Conservation (phyloP, 2,888 invertebrate species). For the Endomychus coccineus region DNA sequence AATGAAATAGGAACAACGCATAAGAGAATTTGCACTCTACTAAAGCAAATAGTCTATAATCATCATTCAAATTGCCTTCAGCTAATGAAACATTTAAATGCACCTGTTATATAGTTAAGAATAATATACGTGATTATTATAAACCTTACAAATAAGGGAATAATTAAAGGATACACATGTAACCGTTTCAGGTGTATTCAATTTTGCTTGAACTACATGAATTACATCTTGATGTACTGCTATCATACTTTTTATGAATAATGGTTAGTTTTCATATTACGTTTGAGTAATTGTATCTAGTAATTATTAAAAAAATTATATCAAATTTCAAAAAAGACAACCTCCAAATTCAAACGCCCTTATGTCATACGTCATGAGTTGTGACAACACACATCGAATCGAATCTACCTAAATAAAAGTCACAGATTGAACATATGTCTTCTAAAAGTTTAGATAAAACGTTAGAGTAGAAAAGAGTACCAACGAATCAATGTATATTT, state of each 20-base stretch:
- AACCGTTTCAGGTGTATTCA: slow-evolving; percentile 50
- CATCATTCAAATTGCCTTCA: slow-evolving; percentile 46
- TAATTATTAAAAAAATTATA: too few relatives aligned
- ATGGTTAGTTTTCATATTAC: not conserved
- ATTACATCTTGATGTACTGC: slow-evolving; percentile 37
- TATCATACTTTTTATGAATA: slow-evolving; percentile 29
- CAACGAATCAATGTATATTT: too few relatives aligned
- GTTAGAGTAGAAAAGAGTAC: too few relatives aligned
- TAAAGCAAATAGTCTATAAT: slow-evolving; percentile 51
- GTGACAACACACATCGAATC: too few relatives aligned
- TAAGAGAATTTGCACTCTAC: slow-evolving; percentile 51
- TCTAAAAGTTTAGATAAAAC: too few relatives aligned
- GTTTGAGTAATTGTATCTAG: not conserved
- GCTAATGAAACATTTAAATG: slow-evolving; percentile 40
- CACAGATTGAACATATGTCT: too few relatives aligned
- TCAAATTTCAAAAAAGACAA: too few relatives aligned
- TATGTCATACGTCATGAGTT: too few relatives aligned
- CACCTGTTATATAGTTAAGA: slow-evolving; percentile 34
- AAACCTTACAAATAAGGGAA: slow-evolving; percentile 1
- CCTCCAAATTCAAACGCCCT: too few relatives aligned
- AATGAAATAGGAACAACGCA: slow-evolving; percentile 52
- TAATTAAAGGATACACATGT: slow-evolving; percentile 50
- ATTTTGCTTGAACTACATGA: slow-evolving; percentile 51
- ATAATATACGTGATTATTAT: slow-evolving; percentile 10
- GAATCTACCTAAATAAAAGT: too few relatives aligned